A percentile compares a stretch with the other conserved stretches of the same genome.
Evolutionary conservation across 1,140 invertebrate genomes (phyloP).

Genomic region (Cheumatopsyche charites): DNA sequence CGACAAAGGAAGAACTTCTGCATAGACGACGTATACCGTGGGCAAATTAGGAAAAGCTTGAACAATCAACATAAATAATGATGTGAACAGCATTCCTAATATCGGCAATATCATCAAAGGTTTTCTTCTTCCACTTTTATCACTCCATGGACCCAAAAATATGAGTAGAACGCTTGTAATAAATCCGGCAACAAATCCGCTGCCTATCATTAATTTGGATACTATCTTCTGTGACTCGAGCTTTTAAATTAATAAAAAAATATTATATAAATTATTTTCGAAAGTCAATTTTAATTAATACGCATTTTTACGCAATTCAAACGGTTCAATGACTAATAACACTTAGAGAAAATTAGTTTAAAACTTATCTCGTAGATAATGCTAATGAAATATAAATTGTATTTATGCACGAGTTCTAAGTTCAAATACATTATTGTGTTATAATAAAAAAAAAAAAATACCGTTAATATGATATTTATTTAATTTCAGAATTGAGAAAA

Average conservation of each 20-base stretch:
- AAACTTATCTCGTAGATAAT: too few relatives aligned
- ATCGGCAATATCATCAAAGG: constrained; percentile 58
- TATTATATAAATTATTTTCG: neutral
- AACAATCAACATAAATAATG: constrained; percentile 53
- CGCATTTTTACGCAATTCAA: constrained; percentile 36
- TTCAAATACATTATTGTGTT: too few relatives aligned
- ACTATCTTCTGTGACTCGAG: constrained; percentile 57
- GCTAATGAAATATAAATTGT: too few relatives aligned
- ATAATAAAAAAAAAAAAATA: too few relatives aligned
- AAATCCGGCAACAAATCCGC: constrained; percentile 57
- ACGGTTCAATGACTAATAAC: too few relatives aligned
- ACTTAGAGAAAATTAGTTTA: too few relatives aligned
- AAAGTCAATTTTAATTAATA: neutral
- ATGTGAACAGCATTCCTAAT: constrained; percentile 56
- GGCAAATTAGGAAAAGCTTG: constrained; percentile 55
- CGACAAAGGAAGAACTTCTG: constrained; percentile 55
- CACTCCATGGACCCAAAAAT: constrained; percentile 60
- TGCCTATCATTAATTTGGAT: constrained; percentile 54
- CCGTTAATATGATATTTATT: too few relatives aligned
- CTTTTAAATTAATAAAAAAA: constrained; percentile 55
- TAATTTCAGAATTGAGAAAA: too few relatives aligned
- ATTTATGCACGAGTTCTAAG: too few relatives aligned
- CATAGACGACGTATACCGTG: constrained; percentile 54
- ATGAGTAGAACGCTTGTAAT: constrained; percentile 55
- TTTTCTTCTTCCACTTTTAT: constrained; percentile 58